Evolutionary conservation across 1,140 invertebrate species (phyloP).

Genomic region (Platorchestia sp.): DNA sequence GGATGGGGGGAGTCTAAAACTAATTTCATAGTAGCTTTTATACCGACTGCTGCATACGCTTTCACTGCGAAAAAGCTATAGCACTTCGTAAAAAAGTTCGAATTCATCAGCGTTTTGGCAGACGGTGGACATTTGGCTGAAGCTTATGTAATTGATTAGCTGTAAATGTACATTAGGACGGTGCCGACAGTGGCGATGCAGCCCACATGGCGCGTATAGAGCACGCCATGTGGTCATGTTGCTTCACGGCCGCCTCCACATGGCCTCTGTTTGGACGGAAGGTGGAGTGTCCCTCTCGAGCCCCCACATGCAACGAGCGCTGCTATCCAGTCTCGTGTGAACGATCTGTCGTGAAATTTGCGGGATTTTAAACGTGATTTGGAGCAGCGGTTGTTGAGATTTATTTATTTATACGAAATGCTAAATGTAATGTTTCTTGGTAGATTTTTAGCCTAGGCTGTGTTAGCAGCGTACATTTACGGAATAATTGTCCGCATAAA

Average conservation of each 20-base stretch:
- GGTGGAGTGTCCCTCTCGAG: background rate
- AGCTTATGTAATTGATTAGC: background rate
- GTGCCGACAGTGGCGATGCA: background rate
- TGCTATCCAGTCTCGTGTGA: background rate
- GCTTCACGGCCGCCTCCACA: background rate
- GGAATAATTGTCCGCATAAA: no score
- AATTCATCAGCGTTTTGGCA: background rate
- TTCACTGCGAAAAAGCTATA: background rate
- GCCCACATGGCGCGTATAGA: background rate
- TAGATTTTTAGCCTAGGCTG: no score
- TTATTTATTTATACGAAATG: no score
- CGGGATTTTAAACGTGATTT: background rate
- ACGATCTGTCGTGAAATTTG: background rate
- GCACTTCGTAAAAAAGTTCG: background rate
- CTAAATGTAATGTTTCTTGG: no score
- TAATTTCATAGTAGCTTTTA: no score
- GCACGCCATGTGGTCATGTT: constrained; percentile 18
- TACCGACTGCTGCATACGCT: background rate
- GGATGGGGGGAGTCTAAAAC: no score
- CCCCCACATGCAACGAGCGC: background rate
- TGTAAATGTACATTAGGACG: background rate
- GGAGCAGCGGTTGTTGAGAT: no score
- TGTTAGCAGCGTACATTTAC: no score
- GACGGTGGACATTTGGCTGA: background rate
- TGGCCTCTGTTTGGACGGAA: background rate